Evolutionary conservation across 2,113 vertebrate species (phyloP).

Genomic region (Nettapus auritus): DNA sequence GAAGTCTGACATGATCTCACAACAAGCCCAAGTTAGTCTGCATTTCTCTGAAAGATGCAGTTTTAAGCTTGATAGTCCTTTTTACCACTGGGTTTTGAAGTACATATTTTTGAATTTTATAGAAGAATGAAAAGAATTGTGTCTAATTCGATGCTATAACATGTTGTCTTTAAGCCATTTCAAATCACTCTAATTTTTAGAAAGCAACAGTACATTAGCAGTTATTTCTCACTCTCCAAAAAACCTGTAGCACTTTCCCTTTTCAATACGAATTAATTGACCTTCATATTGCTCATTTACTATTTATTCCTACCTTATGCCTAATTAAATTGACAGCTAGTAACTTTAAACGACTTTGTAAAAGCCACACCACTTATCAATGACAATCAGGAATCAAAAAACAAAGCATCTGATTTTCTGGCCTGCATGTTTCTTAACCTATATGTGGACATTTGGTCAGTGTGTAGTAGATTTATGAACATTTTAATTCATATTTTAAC

Average conservation of each 20-base stretch:
- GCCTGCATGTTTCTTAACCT: neutral
- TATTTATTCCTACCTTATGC: neutral
- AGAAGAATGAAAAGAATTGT: accelerated
- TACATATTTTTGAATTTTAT: too few relatives aligned
- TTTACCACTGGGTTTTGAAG: neutral
- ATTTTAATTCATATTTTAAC: neutral
- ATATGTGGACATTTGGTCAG: too few relatives aligned
- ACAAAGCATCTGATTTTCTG: neutral
- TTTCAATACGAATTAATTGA: neutral
- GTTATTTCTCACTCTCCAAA: neutral
- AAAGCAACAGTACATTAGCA: neutral
- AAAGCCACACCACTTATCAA: neutral
- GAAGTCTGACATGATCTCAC: neutral
- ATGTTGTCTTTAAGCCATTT: accelerated
- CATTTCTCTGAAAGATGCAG: neutral
- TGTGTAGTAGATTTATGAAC: neutral
- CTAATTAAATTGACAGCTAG: neutral
- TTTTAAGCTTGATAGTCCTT: neutral
- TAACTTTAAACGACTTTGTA: neutral
- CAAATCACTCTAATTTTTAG: neutral
- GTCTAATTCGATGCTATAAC: accelerated
- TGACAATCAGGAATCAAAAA: neutral
- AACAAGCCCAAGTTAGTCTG: neutral
- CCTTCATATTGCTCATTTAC: neutral
- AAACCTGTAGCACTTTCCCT: neutral